These are phyloP conservation scores for Crypturellus tataupa DNA, from an alignment of 2,797 vertebrate species.

Conservation along the genomic window DNA sequence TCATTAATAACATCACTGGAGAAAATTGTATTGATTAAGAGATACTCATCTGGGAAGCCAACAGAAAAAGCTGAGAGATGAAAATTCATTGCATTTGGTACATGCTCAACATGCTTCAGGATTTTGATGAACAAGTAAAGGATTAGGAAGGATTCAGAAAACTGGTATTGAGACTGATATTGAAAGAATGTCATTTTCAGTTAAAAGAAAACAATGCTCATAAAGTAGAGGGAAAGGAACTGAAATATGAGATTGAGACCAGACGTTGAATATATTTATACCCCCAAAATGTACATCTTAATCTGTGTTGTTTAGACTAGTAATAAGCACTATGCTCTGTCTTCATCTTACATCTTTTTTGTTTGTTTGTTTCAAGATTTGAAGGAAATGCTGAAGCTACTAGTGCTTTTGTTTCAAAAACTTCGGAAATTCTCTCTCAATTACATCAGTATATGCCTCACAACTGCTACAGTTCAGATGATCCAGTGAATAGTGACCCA, in stretches of 20 bases:
- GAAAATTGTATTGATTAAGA: background rate
- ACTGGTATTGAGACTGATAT: background rate
- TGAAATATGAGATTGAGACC: background rate
- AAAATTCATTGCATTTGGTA: background rate
- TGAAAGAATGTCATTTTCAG: background rate
- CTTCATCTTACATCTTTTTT: background rate
- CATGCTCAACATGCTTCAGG: background rate
- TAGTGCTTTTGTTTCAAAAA: conserved; percentile 13
- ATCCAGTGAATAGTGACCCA: background rate
- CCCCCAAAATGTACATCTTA: background rate
- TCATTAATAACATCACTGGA: background rate
- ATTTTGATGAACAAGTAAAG: background rate
- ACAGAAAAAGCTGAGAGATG: background rate
- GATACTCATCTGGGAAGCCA: background rate
- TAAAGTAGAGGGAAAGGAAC: background rate
- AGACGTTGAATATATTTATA: background rate
- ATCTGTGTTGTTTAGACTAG: background rate
- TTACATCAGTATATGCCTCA: conserved; percentile 39
- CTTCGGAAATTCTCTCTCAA: conserved; percentile 39
- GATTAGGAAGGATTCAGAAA: background rate
- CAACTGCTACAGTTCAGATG: background rate
- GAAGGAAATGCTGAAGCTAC: conserved; percentile 23
- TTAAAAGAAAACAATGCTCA: background rate
- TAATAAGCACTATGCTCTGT: background rate
- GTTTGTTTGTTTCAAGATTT: conserved; percentile 48